A percentile compares a stretch with the other conserved stretches of the same genome.
phyloP scores from a whole-genome alignment of 1,140 invertebrate genomes.

The Pentalonia nigronervosa region DNA sequence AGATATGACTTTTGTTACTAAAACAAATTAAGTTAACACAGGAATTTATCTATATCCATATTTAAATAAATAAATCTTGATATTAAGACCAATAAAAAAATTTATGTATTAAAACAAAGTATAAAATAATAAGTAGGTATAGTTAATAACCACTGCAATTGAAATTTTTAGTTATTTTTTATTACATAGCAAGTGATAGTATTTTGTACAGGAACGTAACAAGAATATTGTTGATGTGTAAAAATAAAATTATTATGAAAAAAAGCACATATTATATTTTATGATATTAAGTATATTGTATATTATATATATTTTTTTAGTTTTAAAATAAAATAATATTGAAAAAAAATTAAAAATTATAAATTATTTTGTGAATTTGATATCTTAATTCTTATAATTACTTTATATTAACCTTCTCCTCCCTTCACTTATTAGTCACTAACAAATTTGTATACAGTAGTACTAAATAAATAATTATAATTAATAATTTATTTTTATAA shows the following conservation, averaged over 20 bases:
- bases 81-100: neutral
- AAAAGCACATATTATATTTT: neutral
- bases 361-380: neutral
- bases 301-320: neutral
- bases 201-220: neutral
- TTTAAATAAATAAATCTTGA: neutral
- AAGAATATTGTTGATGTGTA: neutral
- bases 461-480: too few relatives aligned
- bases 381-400: neutral
- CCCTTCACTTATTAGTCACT: too few relatives aligned
- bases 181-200: neutral
- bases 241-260: neutral
- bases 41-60: neutral
- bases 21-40: neutral
- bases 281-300: neutral
- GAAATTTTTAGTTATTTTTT: neutral
- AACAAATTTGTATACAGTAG: too few relatives aligned
- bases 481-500: constrained; percentile 21
- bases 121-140: too few relatives aligned
- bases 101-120: too few relatives aligned
- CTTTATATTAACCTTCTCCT: too few relatives aligned
- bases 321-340: too few relatives aligned
- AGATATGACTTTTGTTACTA: neutral
- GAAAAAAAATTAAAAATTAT: neutral
- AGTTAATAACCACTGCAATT: too few relatives aligned